Base-by-base conservation (phyloP, 2,888 invertebrate genomes). In the Empis stercorea region DNA sequence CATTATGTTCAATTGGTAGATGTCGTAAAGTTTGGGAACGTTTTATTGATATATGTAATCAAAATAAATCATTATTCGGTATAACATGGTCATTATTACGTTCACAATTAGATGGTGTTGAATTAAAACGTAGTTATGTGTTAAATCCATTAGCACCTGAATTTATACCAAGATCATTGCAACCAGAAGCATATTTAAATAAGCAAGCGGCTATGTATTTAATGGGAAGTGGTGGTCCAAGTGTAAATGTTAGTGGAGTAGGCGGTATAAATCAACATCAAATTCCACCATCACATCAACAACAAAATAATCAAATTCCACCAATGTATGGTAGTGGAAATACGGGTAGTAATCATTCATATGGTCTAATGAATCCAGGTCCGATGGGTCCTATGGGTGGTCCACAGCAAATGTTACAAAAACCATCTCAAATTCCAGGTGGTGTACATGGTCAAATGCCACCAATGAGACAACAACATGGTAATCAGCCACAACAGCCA, bases 61-160 rank as follows among this genome's bases (percentile, higher is more conserved):
- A 79, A 59, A 80, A 81, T 59, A 75, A 76, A 51, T 83, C 83
- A 53, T 70, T 85, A 27, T 79, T 78, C 62, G 86, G 86, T 6
- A 78, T 84, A 52, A 81, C 82, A 1, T 83, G 80, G 80, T 71
- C 75, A 2, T 75, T 78, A 51, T 64, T 85, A 38, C 73, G 80
- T 46, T 75, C 77, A 38, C 81, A 82, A 58, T 67, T 86, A 44
- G 80, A 84, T 57, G 81, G 81, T 10, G 79, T 84, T 2, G 85
- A 86, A 62, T 67, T 85, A 56, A 81, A 83, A 58, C 80, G 82
- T 51, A 80, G 79, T 4, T 85, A 82, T 61, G 78, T 80, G 4
- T 69, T 88, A n/a, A 88, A 88, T 69, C 88, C 88, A 0, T 63
- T 86, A 44, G 88, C 88, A 0, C 81, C 84, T 0, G 86, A 85